These are phyloP conservation scores for Idaea aversata DNA, from an alignment of 2,888 invertebrate genomes.

Conservation along the genomic window DNA sequence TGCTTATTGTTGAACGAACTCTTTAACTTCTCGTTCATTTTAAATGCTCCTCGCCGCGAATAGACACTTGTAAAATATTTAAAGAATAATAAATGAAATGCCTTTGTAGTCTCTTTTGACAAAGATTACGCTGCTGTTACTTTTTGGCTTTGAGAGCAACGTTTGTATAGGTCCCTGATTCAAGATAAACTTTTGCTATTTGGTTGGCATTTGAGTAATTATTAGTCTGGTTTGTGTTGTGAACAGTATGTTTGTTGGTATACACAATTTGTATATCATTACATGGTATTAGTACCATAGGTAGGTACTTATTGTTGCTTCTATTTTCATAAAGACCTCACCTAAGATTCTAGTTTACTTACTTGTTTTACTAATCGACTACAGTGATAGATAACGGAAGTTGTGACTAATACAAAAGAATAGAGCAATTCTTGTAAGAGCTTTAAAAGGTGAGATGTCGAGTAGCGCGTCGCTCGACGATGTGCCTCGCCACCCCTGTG, in stretches of 20 bases:
- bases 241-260: neutral
- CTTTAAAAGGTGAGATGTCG: conserved; percentile 13
- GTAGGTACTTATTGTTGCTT: neutral
- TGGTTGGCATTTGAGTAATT: neutral
- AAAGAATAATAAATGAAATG: conserved; percentile 34
- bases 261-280: neutral
- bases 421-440: neutral
- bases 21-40: conserved; percentile 59
- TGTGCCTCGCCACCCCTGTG: conserved; percentile 53
- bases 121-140: neutral
- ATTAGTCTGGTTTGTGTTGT: neutral
- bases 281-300: neutral
- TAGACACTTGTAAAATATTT: conserved; percentile 44
- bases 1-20: conserved; percentile 68
- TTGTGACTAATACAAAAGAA: neutral
- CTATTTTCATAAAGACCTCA: neutral
- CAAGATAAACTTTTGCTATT: neutral
- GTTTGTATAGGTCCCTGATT: neutral
- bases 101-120: conserved; percentile 19
- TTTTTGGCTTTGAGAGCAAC: neutral
- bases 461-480: conserved; percentile 34
- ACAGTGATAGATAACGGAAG: neutral
- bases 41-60: conserved; percentile 44
- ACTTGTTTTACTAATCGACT: neutral
- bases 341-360: neutral